phyloP scores from a whole-genome alignment of 2,888 invertebrate genomes.

The Ophioninae sp. region DNA sequence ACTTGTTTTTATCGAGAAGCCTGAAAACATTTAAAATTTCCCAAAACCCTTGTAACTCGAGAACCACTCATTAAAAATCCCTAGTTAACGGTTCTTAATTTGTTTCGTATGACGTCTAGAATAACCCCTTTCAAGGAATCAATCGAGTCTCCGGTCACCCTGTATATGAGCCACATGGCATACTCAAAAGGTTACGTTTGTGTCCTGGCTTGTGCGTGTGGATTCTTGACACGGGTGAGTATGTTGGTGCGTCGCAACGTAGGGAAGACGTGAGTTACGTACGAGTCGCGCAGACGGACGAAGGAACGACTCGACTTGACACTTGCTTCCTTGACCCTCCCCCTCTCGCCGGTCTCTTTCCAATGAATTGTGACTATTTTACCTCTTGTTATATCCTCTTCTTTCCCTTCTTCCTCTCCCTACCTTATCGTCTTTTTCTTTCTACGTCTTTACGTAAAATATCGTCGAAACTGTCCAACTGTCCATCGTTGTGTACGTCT shows the following conservation, averaged over 20 bases:
- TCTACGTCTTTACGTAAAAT: constrained; percentile 21
- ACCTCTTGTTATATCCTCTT: constrained; percentile 15
- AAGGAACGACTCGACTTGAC: constrained; percentile 47
- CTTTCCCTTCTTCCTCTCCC: not conserved
- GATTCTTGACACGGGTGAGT: not conserved
- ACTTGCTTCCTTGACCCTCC: constrained; percentile 47
- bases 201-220: not conserved
- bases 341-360: constrained; percentile 10
- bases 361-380: constrained; percentile 38
- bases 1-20: too few relatives aligned
- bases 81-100: too few relatives aligned
- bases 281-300: constrained; percentile 42
- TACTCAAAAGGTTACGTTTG: not conserved
- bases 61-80: too few relatives aligned
- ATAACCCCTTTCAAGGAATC: too few relatives aligned
- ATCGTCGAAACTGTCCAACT: constrained; percentile 9
- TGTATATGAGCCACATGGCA: not conserved
- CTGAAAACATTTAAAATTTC: too few relatives aligned
- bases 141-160: too few relatives aligned
- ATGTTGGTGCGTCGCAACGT: constrained; percentile 37
- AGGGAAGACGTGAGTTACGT: constrained; percentile 51
- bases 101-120: too few relatives aligned
- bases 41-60: too few relatives aligned
- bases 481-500: constrained; percentile 22
- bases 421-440: not conserved